Conservation (phyloP, 2,888 invertebrate genomes). For the Lobophora halterata region DNA sequence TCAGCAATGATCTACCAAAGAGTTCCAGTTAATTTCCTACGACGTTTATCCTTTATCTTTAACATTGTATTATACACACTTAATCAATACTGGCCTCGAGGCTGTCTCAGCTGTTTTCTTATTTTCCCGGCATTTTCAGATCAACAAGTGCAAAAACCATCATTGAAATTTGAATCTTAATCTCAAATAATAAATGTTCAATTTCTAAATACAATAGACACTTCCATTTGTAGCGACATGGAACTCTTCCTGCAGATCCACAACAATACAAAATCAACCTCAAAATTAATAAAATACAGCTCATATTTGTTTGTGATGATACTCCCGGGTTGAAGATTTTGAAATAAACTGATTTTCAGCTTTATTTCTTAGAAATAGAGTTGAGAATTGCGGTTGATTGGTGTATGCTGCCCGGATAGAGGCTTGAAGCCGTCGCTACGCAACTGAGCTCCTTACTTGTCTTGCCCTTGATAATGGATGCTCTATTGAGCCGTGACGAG, state of each 20-base stretch:
- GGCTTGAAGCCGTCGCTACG: slow-evolving; percentile 26
- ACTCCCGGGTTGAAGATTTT: not conserved
- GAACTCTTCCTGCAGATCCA: slow-evolving; percentile 4
- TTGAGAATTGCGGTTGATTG: slow-evolving; percentile 1
- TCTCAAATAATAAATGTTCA: not conserved
- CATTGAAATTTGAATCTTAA: slow-evolving; percentile 9
- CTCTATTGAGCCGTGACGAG: slow-evolving; percentile 14
- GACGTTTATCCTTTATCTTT: too few relatives aligned
- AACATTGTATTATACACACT: too few relatives aligned
- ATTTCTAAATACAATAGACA: not conserved
- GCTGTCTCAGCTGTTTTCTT: slow-evolving; percentile 28
- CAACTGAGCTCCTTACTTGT: slow-evolving; percentile 23
- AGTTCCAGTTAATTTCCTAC: too few relatives aligned
- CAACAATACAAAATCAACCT: slow-evolving; percentile 4
- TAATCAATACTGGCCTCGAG: slow-evolving; percentile 27
- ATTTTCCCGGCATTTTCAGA: slow-evolving; percentile 24
- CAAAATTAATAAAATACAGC: not conserved
- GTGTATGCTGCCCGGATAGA: slow-evolving; percentile 24
- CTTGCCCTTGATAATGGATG: slow-evolving; percentile 36
- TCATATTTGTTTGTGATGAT: not conserved
- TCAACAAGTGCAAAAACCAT: slow-evolving; percentile 27
- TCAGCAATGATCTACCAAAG: too few relatives aligned
- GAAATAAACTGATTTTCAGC: slow-evolving; percentile 5
- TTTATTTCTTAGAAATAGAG: slow-evolving; percentile 7
- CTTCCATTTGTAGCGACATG: slow-evolving; percentile 8